Evolutionary conservation across 2,113 vertebrate genomes (phyloP).

Genomic region (Rattus rattus): DNA sequence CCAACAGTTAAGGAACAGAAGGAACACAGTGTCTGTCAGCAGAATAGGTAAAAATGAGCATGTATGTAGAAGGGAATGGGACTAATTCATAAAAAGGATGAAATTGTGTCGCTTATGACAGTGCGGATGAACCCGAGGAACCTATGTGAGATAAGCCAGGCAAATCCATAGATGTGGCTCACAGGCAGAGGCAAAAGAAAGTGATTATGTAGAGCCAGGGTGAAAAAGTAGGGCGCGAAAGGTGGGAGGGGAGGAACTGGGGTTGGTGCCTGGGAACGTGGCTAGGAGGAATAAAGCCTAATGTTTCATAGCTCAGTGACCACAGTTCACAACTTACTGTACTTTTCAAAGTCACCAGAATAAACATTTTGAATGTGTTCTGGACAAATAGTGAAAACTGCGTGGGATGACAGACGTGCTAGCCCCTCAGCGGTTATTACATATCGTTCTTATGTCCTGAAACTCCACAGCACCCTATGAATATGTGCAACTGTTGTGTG

Average conservation of each 20-base stretch:
- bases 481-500: not conserved
- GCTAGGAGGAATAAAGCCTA: not conserved
- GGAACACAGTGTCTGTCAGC: not conserved
- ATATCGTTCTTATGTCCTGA: not conserved
- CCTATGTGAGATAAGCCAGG: not conserved
- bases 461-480: not conserved
- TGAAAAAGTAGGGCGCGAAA: not conserved
- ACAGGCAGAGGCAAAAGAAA: not conserved
- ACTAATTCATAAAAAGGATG: too few species aligned
- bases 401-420: not conserved
- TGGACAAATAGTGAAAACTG: not conserved
- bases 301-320: not conserved
- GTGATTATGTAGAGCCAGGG: not conserved
- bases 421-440: too few species aligned
- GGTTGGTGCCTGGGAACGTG: not conserved
- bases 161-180: not conserved
- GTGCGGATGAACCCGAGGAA: not conserved
- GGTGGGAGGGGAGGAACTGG: not conserved
- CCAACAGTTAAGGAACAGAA: not conserved
- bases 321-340: not conserved
- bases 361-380: not conserved
- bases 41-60: not conserved
- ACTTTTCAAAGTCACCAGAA: not conserved
- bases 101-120: not conserved
- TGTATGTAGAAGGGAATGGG: not conserved